Conservation (phyloP, 1,140 invertebrate genomes). For the Cepaea nemoralis region DNA sequence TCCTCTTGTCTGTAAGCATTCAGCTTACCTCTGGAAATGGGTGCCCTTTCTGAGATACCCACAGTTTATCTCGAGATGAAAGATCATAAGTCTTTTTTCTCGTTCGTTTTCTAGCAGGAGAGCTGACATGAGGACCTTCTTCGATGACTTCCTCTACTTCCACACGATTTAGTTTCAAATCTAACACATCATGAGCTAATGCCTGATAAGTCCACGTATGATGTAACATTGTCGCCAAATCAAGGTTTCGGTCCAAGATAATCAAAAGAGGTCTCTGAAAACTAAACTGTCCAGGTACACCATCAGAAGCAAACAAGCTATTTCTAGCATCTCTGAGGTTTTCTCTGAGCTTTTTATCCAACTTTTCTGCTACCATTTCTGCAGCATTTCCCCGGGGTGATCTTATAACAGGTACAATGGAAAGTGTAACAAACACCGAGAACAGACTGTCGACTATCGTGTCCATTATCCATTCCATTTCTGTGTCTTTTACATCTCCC, state of each 20-base stretch:
- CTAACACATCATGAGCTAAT: slow-evolving; percentile 93
- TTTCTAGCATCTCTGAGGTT: slow-evolving; percentile 97
- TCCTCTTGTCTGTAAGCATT: slow-evolving; percentile 94
- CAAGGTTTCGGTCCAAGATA: slow-evolving; percentile 93
- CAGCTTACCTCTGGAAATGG: slow-evolving; percentile 97
- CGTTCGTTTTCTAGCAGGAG: slow-evolving; percentile 57
- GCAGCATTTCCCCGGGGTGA: slow-evolving; percentile 96
- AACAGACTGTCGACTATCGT: slow-evolving; percentile 96
- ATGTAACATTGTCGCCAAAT: slow-evolving; percentile 97
- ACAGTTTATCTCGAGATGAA: slow-evolving; percentile 89
- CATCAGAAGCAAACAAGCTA: slow-evolving; percentile 92
- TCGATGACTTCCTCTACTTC: slow-evolving; percentile 82
- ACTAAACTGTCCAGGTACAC: slow-evolving; percentile 81
- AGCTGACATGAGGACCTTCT: slow-evolving; percentile 54
- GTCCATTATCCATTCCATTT: slow-evolving; percentile 96
- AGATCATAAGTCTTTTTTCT: slow-evolving; percentile 90
- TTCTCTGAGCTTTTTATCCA: slow-evolving; percentile 96
- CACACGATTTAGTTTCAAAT: slow-evolving; percentile 89
- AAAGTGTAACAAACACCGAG: slow-evolving; percentile 95
- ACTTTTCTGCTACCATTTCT: slow-evolving; percentile 96
- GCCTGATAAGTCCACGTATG: slow-evolving; percentile 99
- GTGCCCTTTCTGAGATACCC: slow-evolving; percentile 91
- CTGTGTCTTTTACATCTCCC: slow-evolving; percentile 93
- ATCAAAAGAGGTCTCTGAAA: slow-evolving; percentile 94
- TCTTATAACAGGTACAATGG: slow-evolving; percentile 93